Percentiles rank a stretch among this genome's conserved stretches.
Conservation (phyloP, 2,797 vertebrate species). For the Eulemur rubriventer region DNA sequence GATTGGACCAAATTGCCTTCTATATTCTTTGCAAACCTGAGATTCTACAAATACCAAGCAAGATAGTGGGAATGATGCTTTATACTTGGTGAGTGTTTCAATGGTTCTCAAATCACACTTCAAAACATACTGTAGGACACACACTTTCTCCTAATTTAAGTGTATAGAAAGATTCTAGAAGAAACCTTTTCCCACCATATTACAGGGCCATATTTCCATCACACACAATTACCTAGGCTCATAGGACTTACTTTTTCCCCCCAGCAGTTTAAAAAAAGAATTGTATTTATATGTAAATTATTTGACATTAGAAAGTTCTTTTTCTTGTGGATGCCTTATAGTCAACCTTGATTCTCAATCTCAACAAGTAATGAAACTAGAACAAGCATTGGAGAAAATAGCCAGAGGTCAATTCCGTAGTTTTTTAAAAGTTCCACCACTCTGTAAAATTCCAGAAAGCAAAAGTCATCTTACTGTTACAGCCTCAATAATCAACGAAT, state of each 20-base stretch:
- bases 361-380: background rate
- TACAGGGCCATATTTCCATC: background rate
- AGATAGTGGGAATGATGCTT: background rate
- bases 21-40: background rate
- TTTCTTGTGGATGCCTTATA: background rate
- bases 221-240: background rate
- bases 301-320: background rate
- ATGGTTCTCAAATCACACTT: background rate
- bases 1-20: background rate
- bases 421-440: background rate
- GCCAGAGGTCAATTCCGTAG: background rate
- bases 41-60: background rate
- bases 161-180: background rate
- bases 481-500: background rate
- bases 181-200: background rate
- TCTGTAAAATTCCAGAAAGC: background rate
- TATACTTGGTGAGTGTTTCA: background rate
- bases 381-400: background rate
- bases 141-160: background rate
- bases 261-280: background rate
- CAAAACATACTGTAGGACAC: background rate
- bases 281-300: background rate
- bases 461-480: background rate
- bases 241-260: background rate
- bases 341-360: background rate